Evolutionary conservation across 2,888 invertebrate genomes (phyloP).

Genomic region (Flexamia atlantica): DNA sequence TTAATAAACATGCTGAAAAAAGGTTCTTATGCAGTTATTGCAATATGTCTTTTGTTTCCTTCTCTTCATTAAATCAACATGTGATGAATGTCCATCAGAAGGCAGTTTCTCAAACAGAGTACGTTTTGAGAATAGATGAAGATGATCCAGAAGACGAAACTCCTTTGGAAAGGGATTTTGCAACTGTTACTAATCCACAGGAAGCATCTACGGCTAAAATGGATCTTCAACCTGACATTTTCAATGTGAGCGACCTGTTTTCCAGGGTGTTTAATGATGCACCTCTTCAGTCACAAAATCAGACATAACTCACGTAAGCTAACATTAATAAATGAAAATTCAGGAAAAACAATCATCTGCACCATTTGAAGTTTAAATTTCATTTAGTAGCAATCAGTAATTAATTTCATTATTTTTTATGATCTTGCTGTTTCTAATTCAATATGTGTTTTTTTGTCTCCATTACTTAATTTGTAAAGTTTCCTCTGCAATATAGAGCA

Average conservation of each 20-base stretch:
- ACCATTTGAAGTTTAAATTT: too few species aligned
- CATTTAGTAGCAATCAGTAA: too few species aligned
- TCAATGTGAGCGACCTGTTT: background rate
- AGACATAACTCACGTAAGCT: background rate
- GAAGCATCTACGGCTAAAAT: background rate
- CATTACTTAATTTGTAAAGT: too few species aligned
- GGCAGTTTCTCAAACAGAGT: background rate
- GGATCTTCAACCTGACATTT: conserved; percentile 3
- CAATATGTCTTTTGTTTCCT: conserved; percentile 15
- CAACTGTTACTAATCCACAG: background rate
- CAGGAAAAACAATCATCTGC: background rate
- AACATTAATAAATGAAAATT: background rate
- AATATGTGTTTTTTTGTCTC: too few species aligned
- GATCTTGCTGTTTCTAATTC: too few species aligned
- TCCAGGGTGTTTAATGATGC: background rate
- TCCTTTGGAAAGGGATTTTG: background rate
- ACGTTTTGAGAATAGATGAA: background rate
- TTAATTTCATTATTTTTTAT: too few species aligned
- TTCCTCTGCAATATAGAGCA: too few species aligned
- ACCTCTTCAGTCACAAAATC: background rate
- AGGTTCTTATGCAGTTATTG: background rate
- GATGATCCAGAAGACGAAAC: background rate
- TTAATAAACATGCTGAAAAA: background rate
- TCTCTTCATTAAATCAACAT: conserved; percentile 13
- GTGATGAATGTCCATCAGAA: background rate